Conservation (phyloP, 1,140 invertebrate species). For the Pogonognathellus flavescens region DNA sequence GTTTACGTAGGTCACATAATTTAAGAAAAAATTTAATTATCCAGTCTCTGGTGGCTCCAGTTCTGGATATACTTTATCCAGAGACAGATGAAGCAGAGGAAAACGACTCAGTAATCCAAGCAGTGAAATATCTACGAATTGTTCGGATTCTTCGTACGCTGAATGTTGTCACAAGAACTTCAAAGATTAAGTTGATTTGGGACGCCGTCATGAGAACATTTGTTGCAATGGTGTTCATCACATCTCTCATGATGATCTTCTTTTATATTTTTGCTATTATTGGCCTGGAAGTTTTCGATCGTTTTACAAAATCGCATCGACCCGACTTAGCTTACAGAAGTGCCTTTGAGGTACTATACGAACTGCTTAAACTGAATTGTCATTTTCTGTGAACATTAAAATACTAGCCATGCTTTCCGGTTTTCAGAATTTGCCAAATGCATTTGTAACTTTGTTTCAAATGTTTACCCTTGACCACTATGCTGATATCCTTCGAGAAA, state of each 20-base stretch:
- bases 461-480: slow-evolving; percentile 68
- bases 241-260: slow-evolving; percentile 55
- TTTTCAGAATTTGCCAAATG: slow-evolving; percentile 58
- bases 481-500: slow-evolving; percentile 54
- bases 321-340: not conserved
- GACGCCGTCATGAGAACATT: slow-evolving; percentile 65
- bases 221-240: slow-evolving; percentile 54
- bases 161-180: slow-evolving; percentile 67
- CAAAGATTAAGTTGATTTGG: slow-evolving; percentile 66
- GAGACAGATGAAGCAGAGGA: slow-evolving; percentile 35
- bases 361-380: not conserved
- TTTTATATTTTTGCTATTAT: slow-evolving; percentile 63
- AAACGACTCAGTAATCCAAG: not conserved
- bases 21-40: too few species aligned
- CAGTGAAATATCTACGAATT: slow-evolving; percentile 66
- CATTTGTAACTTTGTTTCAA: slow-evolving; percentile 67
- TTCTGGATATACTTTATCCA: slow-evolving; percentile 54
- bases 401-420: not conserved
- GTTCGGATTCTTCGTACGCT: slow-evolving; percentile 67
- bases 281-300: slow-evolving; percentile 49
- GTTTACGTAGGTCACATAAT: too few species aligned
- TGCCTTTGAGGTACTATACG: slow-evolving; percentile 12
- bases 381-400: not conserved
- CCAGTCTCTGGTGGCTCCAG: slow-evolving; percentile 62
- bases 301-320: slow-evolving; percentile 38